Evolutionary conservation across 2,113 vertebrate species (phyloP).

Genomic region (Orthonyx spaldingii): DNA sequence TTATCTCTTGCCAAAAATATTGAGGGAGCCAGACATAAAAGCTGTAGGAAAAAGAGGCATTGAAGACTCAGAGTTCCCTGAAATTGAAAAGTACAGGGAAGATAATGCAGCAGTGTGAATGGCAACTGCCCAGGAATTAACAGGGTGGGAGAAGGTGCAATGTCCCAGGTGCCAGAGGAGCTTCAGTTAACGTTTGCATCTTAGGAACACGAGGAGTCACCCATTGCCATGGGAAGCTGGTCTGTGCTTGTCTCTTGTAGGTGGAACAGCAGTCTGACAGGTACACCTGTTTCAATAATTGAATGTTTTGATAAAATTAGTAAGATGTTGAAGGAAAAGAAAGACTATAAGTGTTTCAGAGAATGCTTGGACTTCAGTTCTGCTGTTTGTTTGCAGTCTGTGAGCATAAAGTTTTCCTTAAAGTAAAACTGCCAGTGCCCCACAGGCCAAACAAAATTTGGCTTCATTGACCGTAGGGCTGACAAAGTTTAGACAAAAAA

Average conservation of each 20-base stretch:
- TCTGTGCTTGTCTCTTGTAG: not conserved
- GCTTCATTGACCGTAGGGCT: rapidly evolving
- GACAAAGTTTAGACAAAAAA: not conserved
- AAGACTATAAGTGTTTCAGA: not conserved
- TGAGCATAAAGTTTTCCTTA: not conserved
- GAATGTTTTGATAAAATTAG: not conserved
- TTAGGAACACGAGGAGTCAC: rapidly evolving
- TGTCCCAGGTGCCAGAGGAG: not conserved
- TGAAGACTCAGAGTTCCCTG: not conserved
- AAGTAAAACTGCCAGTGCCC: not conserved
- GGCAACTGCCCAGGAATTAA: not conserved
- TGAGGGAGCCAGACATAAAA: not conserved
- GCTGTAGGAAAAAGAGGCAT: not conserved
- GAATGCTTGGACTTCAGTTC: not conserved
- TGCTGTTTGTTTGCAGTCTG: not conserved
- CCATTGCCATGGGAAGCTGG: not conserved
- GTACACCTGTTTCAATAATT: not conserved
- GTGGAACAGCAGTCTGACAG: not conserved
- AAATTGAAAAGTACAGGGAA: not conserved
- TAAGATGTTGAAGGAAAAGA: not conserved
- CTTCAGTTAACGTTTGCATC: not conserved
- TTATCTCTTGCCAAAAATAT: not conserved
- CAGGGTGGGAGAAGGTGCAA: rapidly evolving
- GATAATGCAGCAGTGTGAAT: not conserved
- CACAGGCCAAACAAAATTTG: not conserved